A percentile compares a stretch with the other conserved stretches of the same genome.
Conservation (phyloP, 2,797 vertebrate species). For the Pseudomugil tenellus region DNA sequence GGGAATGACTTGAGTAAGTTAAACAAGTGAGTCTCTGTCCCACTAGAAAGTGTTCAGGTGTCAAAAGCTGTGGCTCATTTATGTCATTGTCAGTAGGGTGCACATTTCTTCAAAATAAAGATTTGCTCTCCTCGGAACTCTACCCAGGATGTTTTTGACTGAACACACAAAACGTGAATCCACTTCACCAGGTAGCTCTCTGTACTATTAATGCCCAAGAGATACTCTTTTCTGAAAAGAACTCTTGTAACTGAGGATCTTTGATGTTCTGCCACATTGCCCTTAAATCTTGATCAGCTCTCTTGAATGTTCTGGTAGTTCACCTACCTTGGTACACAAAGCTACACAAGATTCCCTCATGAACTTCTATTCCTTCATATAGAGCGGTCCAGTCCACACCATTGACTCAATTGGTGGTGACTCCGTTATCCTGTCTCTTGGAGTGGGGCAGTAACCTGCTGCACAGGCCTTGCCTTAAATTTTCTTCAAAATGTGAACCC, state of each 20-base stretch:
- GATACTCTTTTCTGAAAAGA: no score
- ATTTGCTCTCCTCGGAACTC: slow-evolving; percentile 1
- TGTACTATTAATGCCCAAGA: no score
- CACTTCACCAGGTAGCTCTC: slow-evolving; percentile 36
- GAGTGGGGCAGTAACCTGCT: not conserved
- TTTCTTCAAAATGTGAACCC: not conserved
- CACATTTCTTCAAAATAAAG: slow-evolving; percentile 3
- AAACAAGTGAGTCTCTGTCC: no score
- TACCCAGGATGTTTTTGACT: slow-evolving; percentile 19
- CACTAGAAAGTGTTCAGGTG: no score
- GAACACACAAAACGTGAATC: slow-evolving; percentile 32
- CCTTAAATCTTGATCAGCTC: slow-evolving; percentile 31
- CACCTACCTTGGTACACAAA: not conserved
- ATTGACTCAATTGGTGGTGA: not conserved
- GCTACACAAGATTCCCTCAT: not conserved
- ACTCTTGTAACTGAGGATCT: slow-evolving; percentile 10
- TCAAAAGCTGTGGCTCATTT: no score
- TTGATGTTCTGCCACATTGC: slow-evolving; percentile 26
- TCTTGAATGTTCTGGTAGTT: slow-evolving; percentile 31
- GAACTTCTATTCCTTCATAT: no score
- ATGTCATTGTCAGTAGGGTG: not conserved
- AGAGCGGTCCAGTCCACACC: not conserved
- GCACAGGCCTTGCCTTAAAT: not conserved
- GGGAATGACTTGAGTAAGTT: no score
- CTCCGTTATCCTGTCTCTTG: not conserved